phyloP scores from a whole-genome alignment of 2,797 vertebrate species.

The Neostethus bicornis region DNA sequence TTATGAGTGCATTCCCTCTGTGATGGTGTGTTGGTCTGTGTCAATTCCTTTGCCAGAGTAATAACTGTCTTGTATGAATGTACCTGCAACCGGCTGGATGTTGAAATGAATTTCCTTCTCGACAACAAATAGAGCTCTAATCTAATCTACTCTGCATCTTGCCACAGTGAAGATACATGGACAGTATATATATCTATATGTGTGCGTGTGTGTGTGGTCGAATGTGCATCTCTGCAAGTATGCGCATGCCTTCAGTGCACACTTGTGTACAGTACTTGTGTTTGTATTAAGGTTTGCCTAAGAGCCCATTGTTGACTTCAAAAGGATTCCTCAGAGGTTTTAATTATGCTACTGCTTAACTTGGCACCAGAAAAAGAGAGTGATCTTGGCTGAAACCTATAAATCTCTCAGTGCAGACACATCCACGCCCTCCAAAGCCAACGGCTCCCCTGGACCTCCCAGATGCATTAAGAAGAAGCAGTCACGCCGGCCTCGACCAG shows the following conservation, averaged over 20 bases:
- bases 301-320: constrained; percentile 85
- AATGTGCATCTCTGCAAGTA: constrained; percentile 52
- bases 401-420: constrained; percentile 82
- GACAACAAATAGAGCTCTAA: constrained; percentile 70
- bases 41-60: constrained; percentile 63
- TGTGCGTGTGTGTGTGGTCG: constrained; percentile 73
- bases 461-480: constrained; percentile 68
- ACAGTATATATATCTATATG: no score
- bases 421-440: constrained; percentile 80
- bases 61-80: constrained; percentile 69
- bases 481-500: constrained; percentile 69
- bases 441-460: constrained; percentile 82
- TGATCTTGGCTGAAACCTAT: constrained; percentile 83
- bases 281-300: constrained; percentile 77
- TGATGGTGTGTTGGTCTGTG: constrained; percentile 58
- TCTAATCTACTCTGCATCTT: constrained; percentile 68
- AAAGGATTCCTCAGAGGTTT: constrained; percentile 83
- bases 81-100: constrained; percentile 63
- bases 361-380: constrained; percentile 82
- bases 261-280: constrained; percentile 62
- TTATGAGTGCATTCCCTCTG: constrained; percentile 54
- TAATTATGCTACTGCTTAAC: constrained; percentile 86
- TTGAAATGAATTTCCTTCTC: constrained; percentile 70
- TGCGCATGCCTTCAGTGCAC: constrained; percentile 51
- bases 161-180: constrained; percentile 50